These are phyloP conservation scores for Parotia lawesii DNA, from an alignment of 2,113 vertebrate genomes.

Conservation along the genomic window DNA sequence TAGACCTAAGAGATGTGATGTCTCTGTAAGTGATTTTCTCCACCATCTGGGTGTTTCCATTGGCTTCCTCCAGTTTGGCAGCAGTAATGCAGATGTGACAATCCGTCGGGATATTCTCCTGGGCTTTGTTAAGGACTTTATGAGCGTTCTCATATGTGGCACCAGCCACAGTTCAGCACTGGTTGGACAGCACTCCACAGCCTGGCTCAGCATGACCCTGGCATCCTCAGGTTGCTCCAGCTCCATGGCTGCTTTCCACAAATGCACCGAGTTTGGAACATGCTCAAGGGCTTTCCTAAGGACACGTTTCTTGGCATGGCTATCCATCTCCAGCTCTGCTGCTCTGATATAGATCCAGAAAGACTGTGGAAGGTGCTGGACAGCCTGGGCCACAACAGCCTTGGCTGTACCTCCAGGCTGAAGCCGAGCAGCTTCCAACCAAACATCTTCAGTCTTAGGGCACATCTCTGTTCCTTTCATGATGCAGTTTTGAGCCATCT, in stretches of 20 bases:
- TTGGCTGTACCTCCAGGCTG: constrained; percentile 93
- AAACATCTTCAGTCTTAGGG: constrained; percentile 92
- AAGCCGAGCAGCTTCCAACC: constrained; percentile 88
- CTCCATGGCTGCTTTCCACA: constrained; percentile 92
- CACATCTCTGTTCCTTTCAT: constrained; percentile 97
- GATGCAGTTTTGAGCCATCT: constrained; percentile 92
- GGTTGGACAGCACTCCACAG: constrained; percentile 91
- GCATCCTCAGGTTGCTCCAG: constrained; percentile 93
- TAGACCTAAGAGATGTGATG: constrained; percentile 88
- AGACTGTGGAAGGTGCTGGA: constrained; percentile 87
- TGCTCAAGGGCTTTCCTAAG: constrained; percentile 94
- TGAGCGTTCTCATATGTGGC: constrained; percentile 86
- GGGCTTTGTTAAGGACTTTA: constrained; percentile 91
- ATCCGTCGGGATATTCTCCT: constrained; percentile 90
- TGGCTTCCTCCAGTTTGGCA: constrained; percentile 92
- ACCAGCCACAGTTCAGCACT: constrained; percentile 93
- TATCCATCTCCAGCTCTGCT: constrained; percentile 90
- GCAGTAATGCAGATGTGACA: constrained; percentile 96
- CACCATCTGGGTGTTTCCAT: constrained; percentile 92
- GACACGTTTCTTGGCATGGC: constrained; percentile 89
- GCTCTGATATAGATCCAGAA: constrained; percentile 92
- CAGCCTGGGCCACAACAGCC: constrained; percentile 90
- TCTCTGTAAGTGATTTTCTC: constrained; percentile 95
- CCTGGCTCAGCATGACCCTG: constrained; percentile 91
- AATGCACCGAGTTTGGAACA: constrained; percentile 87